Conservation (phyloP, 2,113 vertebrate genomes). For the Peucedramus taeniatus region DNA sequence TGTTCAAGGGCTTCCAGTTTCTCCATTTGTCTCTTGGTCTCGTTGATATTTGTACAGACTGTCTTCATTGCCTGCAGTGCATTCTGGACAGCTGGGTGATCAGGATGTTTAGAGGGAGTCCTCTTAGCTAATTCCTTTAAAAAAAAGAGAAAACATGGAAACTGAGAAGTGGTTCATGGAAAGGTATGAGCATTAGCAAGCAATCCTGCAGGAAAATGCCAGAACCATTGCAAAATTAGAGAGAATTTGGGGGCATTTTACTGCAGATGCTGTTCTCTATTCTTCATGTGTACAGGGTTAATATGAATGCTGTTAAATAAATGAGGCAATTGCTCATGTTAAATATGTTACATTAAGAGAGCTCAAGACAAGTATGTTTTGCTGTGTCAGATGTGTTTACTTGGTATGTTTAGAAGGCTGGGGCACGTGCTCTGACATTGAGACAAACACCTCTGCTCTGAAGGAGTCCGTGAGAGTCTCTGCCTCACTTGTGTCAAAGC, state of each 20-base stretch:
- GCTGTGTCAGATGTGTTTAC: background rate
- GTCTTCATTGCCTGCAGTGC: constrained; percentile 97
- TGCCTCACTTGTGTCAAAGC: background rate
- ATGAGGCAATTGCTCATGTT: background rate
- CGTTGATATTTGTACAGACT: constrained; percentile 97
- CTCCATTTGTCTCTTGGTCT: constrained; percentile 99
- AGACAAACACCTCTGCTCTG: background rate
- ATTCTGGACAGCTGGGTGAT: constrained; percentile 89
- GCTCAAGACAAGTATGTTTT: background rate
- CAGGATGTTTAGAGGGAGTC: constrained; percentile 90
- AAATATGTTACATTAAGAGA: background rate
- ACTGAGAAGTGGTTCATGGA: background rate
- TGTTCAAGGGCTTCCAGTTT: constrained; percentile 96
- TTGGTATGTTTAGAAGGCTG: background rate
- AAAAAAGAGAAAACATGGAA: background rate
- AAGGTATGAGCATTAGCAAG: background rate
- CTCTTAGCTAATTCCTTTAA: constrained; percentile 94
- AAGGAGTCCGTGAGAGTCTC: background rate
- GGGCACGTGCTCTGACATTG: background rate
- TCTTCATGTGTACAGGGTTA: background rate
- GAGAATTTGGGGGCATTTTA: background rate
- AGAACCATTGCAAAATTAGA: background rate
- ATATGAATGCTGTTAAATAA: background rate
- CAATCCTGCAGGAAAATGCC: background rate
- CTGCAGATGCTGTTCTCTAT: background rate